Base-by-base conservation (phyloP, 2,113 vertebrate genomes). In the Solea senegalensis region DNA sequence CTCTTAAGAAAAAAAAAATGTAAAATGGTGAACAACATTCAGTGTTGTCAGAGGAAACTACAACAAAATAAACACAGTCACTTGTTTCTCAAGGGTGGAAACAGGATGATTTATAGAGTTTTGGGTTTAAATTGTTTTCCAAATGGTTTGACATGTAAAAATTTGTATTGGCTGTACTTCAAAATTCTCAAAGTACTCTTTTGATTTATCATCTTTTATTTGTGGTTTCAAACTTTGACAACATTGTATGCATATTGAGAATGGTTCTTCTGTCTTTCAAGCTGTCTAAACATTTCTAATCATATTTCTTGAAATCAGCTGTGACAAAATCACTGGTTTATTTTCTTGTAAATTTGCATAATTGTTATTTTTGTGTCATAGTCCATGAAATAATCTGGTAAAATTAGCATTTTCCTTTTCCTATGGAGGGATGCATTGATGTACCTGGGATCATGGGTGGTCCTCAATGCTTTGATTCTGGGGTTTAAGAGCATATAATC, bases 41-140 rank as follows among this genome's bases (percentile, higher is more conserved):
- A 89, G 54, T 28, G 84, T 59, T 80, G 86, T 82, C 76, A 82
- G 67, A 73, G 26, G 83, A 88, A 92, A 88, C 80, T 80, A 88
- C 81, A 48, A 2, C 9, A 13, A 51, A 14, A 7, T 50, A 41
- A 57, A 41, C 13, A 55, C 8, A 5, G 4, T 21, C 3, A 14
- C 55, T 43, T 14, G 21, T 28, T 44, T 58, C 11, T 14, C 0
- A 34, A 7, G 10, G 28, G 21, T 65, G 5, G 1, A 55, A 63
- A 55, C 6, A 49, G 8, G 3, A 50, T 9, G 2, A 15, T 58
- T 26, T 16, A 57, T 21, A 21, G 21, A 34, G 5, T 34, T 34
- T 34, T 34, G 34, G 34, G 3, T 34, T 34, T 34, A 34, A 34
- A 4, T 34, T 34, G 34, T 2, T 2, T 34, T 34, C 34, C 34